A percentile compares a stretch with the other conserved stretches of the same genome.
Evolutionary conservation across 1,140 invertebrate species (phyloP).

Genomic region (Drosophila saltans): DNA sequence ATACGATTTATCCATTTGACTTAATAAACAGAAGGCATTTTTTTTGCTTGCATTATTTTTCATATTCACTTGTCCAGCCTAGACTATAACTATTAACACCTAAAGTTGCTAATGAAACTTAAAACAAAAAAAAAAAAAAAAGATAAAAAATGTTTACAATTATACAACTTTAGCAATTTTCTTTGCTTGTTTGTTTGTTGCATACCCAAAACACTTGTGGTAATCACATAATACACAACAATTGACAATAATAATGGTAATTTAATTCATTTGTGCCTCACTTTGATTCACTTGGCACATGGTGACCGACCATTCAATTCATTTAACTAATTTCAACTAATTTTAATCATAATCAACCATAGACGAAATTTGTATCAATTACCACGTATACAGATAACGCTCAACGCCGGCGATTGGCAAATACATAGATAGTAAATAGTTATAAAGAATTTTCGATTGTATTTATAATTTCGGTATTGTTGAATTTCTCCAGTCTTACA

Average conservation of each 20-base stretch:
- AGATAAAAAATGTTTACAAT: not conserved
- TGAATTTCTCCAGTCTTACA: constrained; percentile 5
- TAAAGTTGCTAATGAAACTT: constrained; percentile 3
- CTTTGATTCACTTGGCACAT: constrained; percentile 35
- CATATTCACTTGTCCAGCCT: not conserved
- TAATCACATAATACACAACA: constrained; percentile 16
- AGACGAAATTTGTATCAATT: constrained; percentile 55
- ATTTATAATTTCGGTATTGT: not conserved
- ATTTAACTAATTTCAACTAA: constrained; percentile 58
- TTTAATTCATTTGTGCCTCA: constrained; percentile 52
- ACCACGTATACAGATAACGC: constrained; percentile 52
- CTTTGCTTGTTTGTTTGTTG: not conserved
- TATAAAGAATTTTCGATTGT: constrained; percentile 18
- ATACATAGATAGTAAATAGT: not conserved
- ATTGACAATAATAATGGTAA: constrained; percentile 55
- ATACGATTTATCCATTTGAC: not conserved
- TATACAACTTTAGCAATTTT: not conserved
- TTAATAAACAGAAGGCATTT: not conserved
- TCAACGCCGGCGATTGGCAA: constrained; percentile 19
- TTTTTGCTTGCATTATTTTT: too few species aligned
- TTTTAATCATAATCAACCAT: constrained; percentile 68
- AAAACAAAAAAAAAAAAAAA: not conserved
- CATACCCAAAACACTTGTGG: not conserved
- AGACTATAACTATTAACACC: constrained; percentile 6
- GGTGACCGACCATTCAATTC: constrained; percentile 25